Conservation (phyloP, 2,797 vertebrate species). For the Parauchenoglanis punctatus region DNA sequence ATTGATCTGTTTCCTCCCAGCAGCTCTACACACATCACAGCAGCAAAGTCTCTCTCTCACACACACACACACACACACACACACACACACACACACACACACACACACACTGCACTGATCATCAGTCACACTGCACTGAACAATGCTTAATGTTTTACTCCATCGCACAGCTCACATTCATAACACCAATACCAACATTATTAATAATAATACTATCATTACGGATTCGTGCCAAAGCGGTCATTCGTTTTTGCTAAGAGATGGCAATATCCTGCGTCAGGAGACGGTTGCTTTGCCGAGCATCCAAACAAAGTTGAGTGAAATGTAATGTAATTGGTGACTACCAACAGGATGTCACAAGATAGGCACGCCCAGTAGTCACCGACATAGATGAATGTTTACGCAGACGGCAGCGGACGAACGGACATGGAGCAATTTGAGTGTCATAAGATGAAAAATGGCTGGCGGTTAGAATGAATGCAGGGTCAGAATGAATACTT, state of each 20-base stretch:
- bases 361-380: not conserved
- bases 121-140: not conserved
- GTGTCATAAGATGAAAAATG: not conserved
- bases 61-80: not conserved
- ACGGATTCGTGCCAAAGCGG: not conserved
- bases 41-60: not conserved
- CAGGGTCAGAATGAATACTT: not conserved
- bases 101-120: not conserved
- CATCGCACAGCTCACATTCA: not conserved
- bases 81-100: not conserved
- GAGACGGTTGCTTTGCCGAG: too few species aligned
- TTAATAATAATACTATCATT: not conserved
- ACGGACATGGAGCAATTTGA: not conserved
- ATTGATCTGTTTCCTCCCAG: constrained; percentile 35
- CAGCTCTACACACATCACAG: not conserved
- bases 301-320: too few species aligned
- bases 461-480: not conserved
- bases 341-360: not conserved
- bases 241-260: not conserved
- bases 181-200: not conserved
- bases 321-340: not conserved
- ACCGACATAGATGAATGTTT: not conserved
- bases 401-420: not conserved
- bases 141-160: not conserved
- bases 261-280: too few species aligned